Evolutionary conservation across 2,113 vertebrate species (phyloP).

Genomic region (Chiloscyllium plagiosum): DNA sequence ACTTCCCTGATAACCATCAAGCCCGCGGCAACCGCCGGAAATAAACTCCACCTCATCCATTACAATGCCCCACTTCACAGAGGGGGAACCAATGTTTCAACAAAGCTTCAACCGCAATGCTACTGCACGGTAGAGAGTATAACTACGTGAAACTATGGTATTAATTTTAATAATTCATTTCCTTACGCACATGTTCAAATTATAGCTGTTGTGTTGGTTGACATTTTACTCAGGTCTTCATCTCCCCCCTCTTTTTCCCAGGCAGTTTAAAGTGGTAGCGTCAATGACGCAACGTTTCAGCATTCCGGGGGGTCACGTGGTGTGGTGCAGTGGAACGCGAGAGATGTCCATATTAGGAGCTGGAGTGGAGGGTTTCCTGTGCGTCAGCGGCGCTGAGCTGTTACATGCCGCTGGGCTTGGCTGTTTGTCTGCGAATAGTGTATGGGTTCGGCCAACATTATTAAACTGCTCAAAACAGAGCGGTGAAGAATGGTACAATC

Average conservation of each 20-base stretch:
- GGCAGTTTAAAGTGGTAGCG: background rate
- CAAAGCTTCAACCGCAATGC: background rate
- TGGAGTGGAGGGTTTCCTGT: background rate
- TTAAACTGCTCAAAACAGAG: background rate
- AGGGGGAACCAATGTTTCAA: background rate
- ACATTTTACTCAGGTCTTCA: background rate
- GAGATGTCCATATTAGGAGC: background rate
- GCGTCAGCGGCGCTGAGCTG: background rate
- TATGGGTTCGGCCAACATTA: background rate
- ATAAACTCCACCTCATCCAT: background rate
- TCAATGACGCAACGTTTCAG: background rate
- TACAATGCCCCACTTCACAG: background rate
- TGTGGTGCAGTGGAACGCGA: background rate
- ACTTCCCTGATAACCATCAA: background rate
- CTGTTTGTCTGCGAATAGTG: background rate
- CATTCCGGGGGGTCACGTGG: background rate
- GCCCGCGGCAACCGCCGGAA: background rate
- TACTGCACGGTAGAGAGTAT: no score
- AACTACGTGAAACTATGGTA: fast-evolving
- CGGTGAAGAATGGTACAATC: no score
- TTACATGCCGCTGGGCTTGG: background rate
- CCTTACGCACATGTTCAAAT: background rate
- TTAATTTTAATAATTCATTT: fast-evolving
- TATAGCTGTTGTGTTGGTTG: background rate
- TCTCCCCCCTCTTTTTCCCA: background rate